Conservation (phyloP, 2,113 vertebrate species). For the Sebastes schlegelii region DNA sequence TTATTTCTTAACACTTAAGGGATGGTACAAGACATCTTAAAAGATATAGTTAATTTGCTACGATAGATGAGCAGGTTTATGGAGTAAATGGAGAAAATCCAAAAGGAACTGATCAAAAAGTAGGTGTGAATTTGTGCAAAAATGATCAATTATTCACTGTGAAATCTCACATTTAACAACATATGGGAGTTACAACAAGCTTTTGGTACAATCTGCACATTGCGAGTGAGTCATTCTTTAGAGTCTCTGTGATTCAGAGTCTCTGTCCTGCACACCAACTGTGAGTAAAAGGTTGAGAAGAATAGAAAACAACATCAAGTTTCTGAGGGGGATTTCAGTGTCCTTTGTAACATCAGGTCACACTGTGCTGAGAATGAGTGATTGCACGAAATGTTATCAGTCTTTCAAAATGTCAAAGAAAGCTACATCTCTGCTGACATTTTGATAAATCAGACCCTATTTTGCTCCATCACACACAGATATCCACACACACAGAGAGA, state of each 20-base stretch:
- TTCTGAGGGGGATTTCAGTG: conserved; percentile 35
- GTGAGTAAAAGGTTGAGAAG: conserved; percentile 16
- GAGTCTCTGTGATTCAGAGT: background rate
- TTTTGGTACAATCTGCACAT: background rate
- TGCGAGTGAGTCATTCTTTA: background rate
- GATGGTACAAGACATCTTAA: background rate
- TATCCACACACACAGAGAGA: background rate
- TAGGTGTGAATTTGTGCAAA: background rate
- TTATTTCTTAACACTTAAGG: background rate
- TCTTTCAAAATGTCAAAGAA: conserved; percentile 67
- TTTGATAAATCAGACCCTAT: conserved; percentile 53
- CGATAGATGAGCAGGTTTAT: background rate
- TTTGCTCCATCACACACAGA: conserved; percentile 34
- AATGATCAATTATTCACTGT: background rate
- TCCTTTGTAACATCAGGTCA: conserved; percentile 53
- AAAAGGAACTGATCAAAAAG: background rate
- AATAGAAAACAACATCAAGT: conserved; percentile 12
- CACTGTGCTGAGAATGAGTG: conserved; percentile 26
- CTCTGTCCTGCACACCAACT: conserved; percentile 1
- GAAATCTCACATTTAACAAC: background rate
- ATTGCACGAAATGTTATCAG: conserved; percentile 48
- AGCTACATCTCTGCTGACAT: conserved; percentile 63
- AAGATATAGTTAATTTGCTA: background rate
- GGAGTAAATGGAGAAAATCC: background rate
- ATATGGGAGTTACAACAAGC: background rate